Evolutionary conservation across 2,888 invertebrate genomes (phyloP).

Genomic region (Hipparchia sbordonii): DNA sequence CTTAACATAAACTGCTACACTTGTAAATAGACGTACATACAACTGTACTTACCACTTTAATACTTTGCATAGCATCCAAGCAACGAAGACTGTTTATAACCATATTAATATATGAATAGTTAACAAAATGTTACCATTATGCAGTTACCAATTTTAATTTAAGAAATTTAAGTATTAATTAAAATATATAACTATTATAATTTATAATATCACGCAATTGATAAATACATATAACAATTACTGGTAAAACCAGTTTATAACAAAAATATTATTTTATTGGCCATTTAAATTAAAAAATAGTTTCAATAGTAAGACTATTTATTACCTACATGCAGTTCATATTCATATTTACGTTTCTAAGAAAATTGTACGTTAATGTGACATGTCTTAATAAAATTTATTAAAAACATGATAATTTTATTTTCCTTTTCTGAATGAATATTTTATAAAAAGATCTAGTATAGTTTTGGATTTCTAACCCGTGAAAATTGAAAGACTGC

Average conservation of each 20-base stretch:
- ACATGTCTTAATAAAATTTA: constrained; percentile 73
- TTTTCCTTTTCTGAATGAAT: constrained; percentile 46
- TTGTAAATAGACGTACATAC: constrained; percentile 68
- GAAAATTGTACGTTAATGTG: constrained; percentile 75
- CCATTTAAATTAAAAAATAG: constrained; percentile 4
- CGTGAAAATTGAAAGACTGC: too few relatives aligned
- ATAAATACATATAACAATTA: not conserved
- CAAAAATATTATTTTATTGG: constrained; percentile 15
- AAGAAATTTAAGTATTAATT: constrained; percentile 42
- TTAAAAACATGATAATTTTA: constrained; percentile 56
- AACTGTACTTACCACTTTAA: constrained; percentile 40
- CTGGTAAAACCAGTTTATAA: constrained; percentile 16
- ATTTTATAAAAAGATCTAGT: not conserved
- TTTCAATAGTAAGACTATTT: constrained; percentile 9
- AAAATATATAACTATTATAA: constrained; percentile 41
- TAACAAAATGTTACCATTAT: constrained; percentile 51
- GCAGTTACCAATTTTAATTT: constrained; percentile 60
- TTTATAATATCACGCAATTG: constrained; percentile 35
- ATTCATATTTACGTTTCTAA: constrained; percentile 59
- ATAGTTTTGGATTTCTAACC: not conserved
- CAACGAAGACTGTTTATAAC: constrained; percentile 67
- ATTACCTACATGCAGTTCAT: constrained; percentile 31
- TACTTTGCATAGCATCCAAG: constrained; percentile 48
- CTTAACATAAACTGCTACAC: constrained; percentile 49
- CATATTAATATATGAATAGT: constrained; percentile 47